phyloP scores from a whole-genome alignment of 2,888 invertebrate species.

The Syrista parreyssii region DNA sequence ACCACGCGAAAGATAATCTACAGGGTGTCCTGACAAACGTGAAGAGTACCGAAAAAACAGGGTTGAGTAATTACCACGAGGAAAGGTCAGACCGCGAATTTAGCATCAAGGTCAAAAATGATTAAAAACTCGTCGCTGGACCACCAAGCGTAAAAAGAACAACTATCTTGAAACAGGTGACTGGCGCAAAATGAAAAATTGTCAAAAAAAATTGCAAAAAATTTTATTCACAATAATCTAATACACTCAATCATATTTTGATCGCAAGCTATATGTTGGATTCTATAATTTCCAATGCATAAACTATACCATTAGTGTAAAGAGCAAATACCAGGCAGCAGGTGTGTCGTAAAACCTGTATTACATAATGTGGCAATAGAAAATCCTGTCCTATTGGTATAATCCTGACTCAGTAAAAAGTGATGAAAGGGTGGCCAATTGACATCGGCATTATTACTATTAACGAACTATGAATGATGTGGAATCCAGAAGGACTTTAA shows the following conservation, averaged over 20 bases:
- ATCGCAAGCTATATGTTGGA: not conserved
- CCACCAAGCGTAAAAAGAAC: not conserved
- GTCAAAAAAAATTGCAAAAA: not conserved
- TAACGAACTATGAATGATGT: not conserved
- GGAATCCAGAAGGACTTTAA: not conserved
- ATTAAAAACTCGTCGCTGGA: not conserved
- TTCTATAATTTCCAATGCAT: not conserved
- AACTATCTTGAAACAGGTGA: not conserved
- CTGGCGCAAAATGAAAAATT: not conserved
- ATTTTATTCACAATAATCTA: not conserved
- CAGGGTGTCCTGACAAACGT: slow-evolving; percentile 54
- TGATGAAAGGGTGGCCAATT: not conserved
- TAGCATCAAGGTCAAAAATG: not conserved
- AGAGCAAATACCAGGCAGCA: not conserved
- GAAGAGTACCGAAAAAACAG: slow-evolving; percentile 37
- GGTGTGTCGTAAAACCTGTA: not conserved
- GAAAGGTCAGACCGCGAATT: not conserved
- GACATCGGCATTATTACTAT: not conserved
- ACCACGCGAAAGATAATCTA: slow-evolving; percentile 48
- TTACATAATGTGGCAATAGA: not conserved
- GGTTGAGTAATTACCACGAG: not conserved
- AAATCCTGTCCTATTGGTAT: not conserved
- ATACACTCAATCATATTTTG: not conserved
- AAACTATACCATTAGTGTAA: not conserved
- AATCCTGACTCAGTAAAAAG: not conserved